These are phyloP conservation scores for Noctua pronuba DNA, from an alignment of 2,888 invertebrate genomes.

Conservation along the genomic window DNA sequence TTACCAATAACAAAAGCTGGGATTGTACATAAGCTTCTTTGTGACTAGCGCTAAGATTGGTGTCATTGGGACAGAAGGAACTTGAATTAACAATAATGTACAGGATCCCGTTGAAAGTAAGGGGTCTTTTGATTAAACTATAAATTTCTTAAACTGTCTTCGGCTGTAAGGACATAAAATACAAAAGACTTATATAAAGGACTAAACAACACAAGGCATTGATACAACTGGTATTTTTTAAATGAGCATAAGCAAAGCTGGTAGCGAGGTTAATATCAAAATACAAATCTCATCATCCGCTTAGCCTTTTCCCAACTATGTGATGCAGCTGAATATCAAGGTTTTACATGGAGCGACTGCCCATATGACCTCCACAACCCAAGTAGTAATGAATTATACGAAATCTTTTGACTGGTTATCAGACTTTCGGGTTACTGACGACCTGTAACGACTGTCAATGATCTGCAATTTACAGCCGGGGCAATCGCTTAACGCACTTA, in stretches of 20 bases:
- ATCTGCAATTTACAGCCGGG: no score
- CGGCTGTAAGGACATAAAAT: no score
- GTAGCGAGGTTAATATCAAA: neutral
- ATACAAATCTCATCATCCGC: no score
- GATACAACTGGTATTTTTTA: neutral
- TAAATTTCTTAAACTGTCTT: constrained; percentile 6
- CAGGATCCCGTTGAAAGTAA: neutral
- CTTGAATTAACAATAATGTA: constrained; percentile 1
- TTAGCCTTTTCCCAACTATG: no score
- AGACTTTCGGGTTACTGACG: no score
- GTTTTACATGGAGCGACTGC: no score
- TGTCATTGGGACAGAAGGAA: neutral
- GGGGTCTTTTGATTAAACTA: constrained; percentile 19
- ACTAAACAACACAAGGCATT: neutral
- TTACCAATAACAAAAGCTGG: neutral
- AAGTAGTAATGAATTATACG: no score
- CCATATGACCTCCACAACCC: no score
- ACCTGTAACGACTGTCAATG: no score
- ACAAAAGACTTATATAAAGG: neutral
- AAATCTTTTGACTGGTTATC: no score
- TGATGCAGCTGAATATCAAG: no score
- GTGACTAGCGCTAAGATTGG: neutral
- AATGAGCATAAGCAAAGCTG: neutral
- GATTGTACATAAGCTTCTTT: neutral
- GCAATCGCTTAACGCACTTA: no score